Conservation (phyloP, 1,140 invertebrate species). For the Camponotus floridanus region DNA sequence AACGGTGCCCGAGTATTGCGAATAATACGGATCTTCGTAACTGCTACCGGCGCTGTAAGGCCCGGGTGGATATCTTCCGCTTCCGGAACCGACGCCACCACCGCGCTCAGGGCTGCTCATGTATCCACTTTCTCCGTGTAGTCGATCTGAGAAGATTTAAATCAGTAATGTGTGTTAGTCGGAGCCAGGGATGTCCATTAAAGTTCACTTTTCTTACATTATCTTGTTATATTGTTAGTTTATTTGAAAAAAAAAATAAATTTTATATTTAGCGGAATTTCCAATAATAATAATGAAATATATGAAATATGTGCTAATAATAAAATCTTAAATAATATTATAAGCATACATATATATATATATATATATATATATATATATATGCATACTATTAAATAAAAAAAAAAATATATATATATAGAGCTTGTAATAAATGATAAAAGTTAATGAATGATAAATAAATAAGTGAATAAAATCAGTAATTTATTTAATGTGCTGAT, state of each 20-base stretch:
- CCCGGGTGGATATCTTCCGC: constrained; percentile 82
- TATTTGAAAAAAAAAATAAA: background rate
- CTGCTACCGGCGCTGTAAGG: constrained; percentile 87
- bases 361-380: no score
- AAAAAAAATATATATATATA: background rate
- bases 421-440: background rate
- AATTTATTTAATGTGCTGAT: background rate
- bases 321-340: constrained; percentile 2
- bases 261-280: background rate
- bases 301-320: background rate
- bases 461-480: constrained; percentile 10
- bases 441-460: background rate
- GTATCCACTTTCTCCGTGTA: constrained; percentile 91
- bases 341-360: no score
- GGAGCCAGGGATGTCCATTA: background rate
- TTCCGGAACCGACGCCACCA: constrained; percentile 79
- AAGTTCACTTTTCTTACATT: no score
- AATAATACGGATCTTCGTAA: constrained; percentile 95
- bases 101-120: constrained; percentile 95
- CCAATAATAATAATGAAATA: constrained; percentile 7
- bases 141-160: constrained; percentile 83
- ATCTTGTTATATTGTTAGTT: background rate
- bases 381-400: background rate
- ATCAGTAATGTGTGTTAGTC: constrained; percentile 36
- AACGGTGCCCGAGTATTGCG: constrained; percentile 92